These are phyloP conservation scores for Venusia cambrica DNA, from an alignment of 2,888 invertebrate genomes.

Conservation along the genomic window DNA sequence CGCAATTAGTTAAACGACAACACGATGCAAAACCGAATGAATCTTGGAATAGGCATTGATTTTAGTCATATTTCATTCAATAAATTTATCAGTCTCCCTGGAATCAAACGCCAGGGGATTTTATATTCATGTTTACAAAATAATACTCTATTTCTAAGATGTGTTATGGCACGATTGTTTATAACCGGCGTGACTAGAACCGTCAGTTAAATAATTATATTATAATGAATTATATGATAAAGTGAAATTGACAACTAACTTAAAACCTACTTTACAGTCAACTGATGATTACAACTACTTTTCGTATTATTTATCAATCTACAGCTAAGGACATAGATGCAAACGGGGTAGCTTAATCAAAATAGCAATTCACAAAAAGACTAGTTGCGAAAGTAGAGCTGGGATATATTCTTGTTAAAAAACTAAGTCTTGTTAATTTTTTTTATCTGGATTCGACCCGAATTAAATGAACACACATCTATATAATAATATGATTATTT, in stretches of 20 bases:
- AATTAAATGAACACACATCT: too few relatives aligned
- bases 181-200: constrained; percentile 7
- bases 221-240: constrained; percentile 14
- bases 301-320: constrained; percentile 6
- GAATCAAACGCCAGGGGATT: constrained; percentile 17
- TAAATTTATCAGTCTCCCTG: constrained; percentile 22
- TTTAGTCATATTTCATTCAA: constrained; percentile 11
- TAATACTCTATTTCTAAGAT: constrained; percentile 7
- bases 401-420: too few relatives aligned
- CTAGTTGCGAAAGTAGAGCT: too few relatives aligned
- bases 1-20: too few relatives aligned
- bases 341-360: constrained; percentile 3
- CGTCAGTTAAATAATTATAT: constrained; percentile 3
- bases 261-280: constrained; percentile 9
- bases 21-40: constrained; percentile 12
- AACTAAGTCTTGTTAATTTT: too few relatives aligned
- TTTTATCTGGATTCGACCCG: too few relatives aligned
- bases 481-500: too few relatives aligned
- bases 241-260: constrained; percentile 10
- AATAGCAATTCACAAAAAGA: constrained; percentile 5
- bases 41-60: constrained; percentile 17
- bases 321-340: constrained; percentile 16
- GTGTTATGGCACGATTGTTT: constrained; percentile 15
- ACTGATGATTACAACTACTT: constrained; percentile 11
- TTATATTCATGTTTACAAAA: constrained; percentile 5